Base-by-base conservation (phyloP, 2,888 invertebrate species). In the Leptarthrus brevirostris region DNA sequence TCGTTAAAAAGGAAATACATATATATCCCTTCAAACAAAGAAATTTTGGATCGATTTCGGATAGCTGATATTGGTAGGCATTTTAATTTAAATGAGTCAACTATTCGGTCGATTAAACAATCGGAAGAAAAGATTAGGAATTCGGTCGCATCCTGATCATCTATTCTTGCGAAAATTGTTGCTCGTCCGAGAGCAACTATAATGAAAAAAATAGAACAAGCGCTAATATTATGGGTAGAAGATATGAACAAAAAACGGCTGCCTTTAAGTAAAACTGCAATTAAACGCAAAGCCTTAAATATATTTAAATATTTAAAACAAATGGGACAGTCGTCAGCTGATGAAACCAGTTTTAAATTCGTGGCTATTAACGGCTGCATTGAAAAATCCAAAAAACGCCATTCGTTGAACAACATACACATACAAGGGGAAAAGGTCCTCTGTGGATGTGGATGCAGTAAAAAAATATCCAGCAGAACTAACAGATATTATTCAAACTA, bases 81-180 rank as follows among this genome's bases (percentile, higher is more conserved):
- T 24, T 49, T 75, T 8, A 61, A 76, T 73, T 74, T 74, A 36
- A 77, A 76, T 74, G 75, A 77, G 70, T 71, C 76, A 49, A 77
- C 75, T 34, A 58, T 77, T 56, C 72, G 76, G 4, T 72, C 77
- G 5, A 73, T 77, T 24, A 66, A 74, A 54, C 70, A 74, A 73
- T 72, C 72, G 61, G 74, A 64, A 47, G 14, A 66, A 0, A 61
- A 72, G 64, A 74, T 72, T 18, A 2, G 72, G 30, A 40, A 16
- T 10, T 36, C 10, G 61, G 72, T 72, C 12, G 44, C 44, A n/a
- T 44, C 44, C n/a, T n/a, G n/a, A 44, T n/a, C 44, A n/a, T 44
- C 44, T n/a, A 12, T 44, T 12, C 14, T 14, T n/a, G 44, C 44
- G 8, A 44, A 44, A 44, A 44, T 44, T 44, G 44, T 44, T 44